Conservation (phyloP, 2,113 vertebrate species). For the Maccullochella peelii region DNA sequence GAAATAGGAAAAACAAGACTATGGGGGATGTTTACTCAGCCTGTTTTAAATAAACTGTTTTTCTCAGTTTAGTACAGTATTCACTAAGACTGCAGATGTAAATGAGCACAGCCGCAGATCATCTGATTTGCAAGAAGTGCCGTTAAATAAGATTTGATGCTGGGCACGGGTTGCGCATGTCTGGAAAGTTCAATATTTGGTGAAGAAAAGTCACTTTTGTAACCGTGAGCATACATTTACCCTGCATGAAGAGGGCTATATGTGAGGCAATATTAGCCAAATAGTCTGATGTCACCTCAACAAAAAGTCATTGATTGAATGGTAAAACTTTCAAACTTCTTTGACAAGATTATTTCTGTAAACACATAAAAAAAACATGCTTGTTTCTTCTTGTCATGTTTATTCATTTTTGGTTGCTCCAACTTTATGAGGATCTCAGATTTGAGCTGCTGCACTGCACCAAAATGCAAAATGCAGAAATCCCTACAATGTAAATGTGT, state of each 20-base stretch:
- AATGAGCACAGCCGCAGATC: neutral
- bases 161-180: neutral
- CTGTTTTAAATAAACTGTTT: neutral
- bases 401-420: neutral
- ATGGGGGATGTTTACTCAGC: neutral
- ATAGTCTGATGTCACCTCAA: too few species aligned
- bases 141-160: neutral
- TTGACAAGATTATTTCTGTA: too few species aligned
- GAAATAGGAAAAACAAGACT: neutral
- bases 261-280: too few species aligned
- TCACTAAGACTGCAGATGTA: neutral
- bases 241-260: too few species aligned
- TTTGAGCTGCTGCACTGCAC: neutral
- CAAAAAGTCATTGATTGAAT: too few species aligned
- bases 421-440: neutral
- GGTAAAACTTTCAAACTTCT: too few species aligned
- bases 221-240: too few species aligned
- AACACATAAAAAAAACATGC: too few species aligned
- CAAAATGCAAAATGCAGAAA: neutral
- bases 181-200: neutral
- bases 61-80: neutral
- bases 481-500: neutral
- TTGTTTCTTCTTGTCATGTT: neutral
- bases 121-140: neutral
- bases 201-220: neutral